Base-by-base conservation (phyloP, 2,888 invertebrate genomes). In the Xanthia icteritia region DNA sequence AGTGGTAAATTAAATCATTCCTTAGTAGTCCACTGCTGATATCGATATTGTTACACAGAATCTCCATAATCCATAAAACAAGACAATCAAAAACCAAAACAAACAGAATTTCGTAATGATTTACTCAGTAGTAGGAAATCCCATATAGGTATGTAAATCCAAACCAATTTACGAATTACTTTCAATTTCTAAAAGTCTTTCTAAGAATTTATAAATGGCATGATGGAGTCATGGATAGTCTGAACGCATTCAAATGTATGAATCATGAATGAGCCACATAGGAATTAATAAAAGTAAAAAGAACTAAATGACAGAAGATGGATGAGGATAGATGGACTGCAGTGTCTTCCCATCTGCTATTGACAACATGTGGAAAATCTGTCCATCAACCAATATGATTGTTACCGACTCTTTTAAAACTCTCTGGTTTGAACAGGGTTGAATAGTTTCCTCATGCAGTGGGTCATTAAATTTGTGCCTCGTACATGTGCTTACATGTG, bases 151-250 rank as follows among this genome's bases (percentile, higher is more conserved):
- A 36, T 23, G 1, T 9, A 17, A 39, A 56, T 72, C 36, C 45
- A 54, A 67, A 77, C 31, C n/a, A 54, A 75, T 77, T 77, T 75
- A 36, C 23, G 2, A 42, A 76, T 75, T n/a, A 17, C 17, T 66
- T 61, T 23, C 54, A 45, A 67, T 36, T 17, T 31, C 23, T 42
- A 15, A 36, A 61, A 48, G 23, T 31, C 5, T 67, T 54, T 48
- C 73, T 36, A 27, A 60, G n/a, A 60, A 74, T 48, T 36, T 45
- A 45, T 71, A 60, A 48, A 71, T 23, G 6, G 36, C 36, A 39
- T 36, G n/a, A 60, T 39, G 27, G 45, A 20, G 54, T 56, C 58
- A 71, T 27, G 15, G 58, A 45, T 36, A 39, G 48, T 58, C 23
- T 74, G 27, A 23, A 11, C 36, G 17, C 20, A 20, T 13, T 73